These are phyloP conservation scores for Gerris buenoi DNA, from an alignment of 1,140 invertebrate species.

Conservation along the genomic window DNA sequence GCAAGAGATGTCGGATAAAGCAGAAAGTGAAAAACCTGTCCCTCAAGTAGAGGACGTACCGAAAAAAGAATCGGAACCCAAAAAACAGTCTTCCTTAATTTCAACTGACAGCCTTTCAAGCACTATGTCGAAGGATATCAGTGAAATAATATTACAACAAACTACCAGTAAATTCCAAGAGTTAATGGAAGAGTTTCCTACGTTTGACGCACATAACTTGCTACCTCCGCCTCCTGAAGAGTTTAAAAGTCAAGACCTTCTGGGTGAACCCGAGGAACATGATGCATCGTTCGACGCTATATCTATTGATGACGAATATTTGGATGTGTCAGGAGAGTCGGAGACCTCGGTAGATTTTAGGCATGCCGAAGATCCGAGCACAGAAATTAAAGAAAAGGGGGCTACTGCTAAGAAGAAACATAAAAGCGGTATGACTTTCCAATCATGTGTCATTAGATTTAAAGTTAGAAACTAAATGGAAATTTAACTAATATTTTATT, in stretches of 20 bases:
- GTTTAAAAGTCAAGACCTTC: not conserved
- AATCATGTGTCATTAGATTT: no score
- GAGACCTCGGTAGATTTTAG: no score
- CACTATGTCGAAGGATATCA: not conserved
- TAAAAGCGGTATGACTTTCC: no score
- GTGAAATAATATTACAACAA: not conserved
- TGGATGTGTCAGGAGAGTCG: no score
- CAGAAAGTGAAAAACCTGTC: not conserved
- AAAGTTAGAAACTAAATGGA: no score
- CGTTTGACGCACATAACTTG: not conserved
- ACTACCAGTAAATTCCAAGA: not conserved
- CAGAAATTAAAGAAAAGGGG: no score
- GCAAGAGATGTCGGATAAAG: not conserved
- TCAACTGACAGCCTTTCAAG: not conserved
- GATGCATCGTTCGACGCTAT: not conserved
- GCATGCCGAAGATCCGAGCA: no score
- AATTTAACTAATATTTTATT: no score
- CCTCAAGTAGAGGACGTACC: not conserved
- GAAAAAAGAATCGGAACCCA: not conserved
- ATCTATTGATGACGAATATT: not conserved
- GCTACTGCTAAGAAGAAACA: no score
- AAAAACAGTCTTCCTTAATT: not conserved
- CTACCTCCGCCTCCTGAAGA: not conserved
- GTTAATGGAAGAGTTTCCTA: not conserved
- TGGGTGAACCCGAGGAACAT: not conserved